phyloP scores from a whole-genome alignment of 2,797 vertebrate genomes.

The Pithecia hirsuta region DNA sequence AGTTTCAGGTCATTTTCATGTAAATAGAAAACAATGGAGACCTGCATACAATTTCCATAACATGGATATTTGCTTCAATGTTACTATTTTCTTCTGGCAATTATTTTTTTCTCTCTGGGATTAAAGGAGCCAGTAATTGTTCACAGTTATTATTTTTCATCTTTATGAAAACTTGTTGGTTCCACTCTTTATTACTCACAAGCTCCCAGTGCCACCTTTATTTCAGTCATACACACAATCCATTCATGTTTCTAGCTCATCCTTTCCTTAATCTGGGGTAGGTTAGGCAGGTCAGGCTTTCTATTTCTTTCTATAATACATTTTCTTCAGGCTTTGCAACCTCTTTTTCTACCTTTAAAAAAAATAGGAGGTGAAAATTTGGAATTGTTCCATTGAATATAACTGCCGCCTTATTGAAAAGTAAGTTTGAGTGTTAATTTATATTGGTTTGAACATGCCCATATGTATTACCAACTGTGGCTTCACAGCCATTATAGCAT shows the following conservation, averaged over 20 bases:
- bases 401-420: conserved; percentile 39
- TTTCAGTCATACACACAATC: conserved; percentile 50
- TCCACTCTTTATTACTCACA: conserved; percentile 34
- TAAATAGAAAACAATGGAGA: conserved; percentile 68
- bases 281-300: conserved; percentile 73
- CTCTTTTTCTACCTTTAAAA: conserved; percentile 35
- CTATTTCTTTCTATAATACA: conserved; percentile 72
- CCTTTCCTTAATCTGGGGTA: conserved; percentile 49
- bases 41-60: conserved; percentile 49
- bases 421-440: conserved; percentile 47
- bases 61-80: conserved; percentile 47
- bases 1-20: conserved; percentile 74
- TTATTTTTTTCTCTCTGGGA: conserved; percentile 64
- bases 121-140: conserved; percentile 71
- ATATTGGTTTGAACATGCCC: conserved; percentile 42
- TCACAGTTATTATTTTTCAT: conserved; percentile 72
- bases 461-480: conserved; percentile 2
- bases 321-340: conserved; percentile 66
- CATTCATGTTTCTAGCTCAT: conserved; percentile 52
- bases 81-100: conserved; percentile 65
- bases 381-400: conserved; percentile 50
- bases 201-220: background rate
- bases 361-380: conserved; percentile 57
- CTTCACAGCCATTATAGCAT: conserved; percentile 13
- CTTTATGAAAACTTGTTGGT: conserved; percentile 60